These are phyloP conservation scores for Scomber colias DNA, from an alignment of 2,113 vertebrate genomes.

Conservation along the genomic window DNA sequence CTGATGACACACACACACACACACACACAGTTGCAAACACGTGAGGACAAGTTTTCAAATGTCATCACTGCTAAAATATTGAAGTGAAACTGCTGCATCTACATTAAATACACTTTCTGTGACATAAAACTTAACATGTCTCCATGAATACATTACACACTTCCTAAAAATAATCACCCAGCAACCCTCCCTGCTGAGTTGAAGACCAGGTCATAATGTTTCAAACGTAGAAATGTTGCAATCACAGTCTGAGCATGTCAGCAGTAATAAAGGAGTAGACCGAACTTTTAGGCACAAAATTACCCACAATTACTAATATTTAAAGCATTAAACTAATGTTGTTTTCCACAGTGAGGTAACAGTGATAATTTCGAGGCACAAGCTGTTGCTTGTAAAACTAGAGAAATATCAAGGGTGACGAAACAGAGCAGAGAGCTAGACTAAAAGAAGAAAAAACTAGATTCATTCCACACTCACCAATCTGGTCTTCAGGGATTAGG, in stretches of 20 bases:
- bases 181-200: neutral
- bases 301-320: neutral
- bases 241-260: neutral
- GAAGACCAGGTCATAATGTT: slow-evolving; percentile 1
- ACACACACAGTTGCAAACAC: neutral
- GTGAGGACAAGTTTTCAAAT: slow-evolving; percentile 16
- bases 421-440: neutral
- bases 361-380: neutral
- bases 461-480: slow-evolving; percentile 87
- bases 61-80: slow-evolving; percentile 14
- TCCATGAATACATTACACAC: slow-evolving; percentile 18
- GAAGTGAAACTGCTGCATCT: slow-evolving; percentile 65
- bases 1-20: neutral
- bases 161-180: slow-evolving; percentile 30
- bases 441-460: neutral
- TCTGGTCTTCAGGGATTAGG: slow-evolving; percentile 95
- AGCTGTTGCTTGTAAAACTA: neutral
- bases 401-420: neutral
- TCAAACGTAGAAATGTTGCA: neutral
- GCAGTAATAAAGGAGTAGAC: neutral
- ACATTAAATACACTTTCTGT: slow-evolving; percentile 16
- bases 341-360: neutral
- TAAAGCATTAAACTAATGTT: neutral
- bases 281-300: neutral
- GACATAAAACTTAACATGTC: slow-evolving; percentile 7